Evolutionary conservation across 1,140 invertebrate species (phyloP).

Genomic region (Samia ricini): DNA sequence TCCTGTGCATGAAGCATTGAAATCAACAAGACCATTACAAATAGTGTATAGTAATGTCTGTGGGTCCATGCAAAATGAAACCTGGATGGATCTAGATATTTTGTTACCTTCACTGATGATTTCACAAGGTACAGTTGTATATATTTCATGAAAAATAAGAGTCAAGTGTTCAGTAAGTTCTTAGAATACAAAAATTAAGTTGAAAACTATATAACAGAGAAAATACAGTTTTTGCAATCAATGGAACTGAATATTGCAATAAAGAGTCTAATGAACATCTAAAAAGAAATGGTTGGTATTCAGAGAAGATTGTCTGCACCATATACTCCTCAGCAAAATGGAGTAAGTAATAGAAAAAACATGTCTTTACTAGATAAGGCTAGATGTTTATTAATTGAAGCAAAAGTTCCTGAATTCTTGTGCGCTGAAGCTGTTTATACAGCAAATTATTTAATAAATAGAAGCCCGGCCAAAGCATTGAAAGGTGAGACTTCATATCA

Average conservation of each 20-base stretch:
- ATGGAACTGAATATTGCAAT: not conserved
- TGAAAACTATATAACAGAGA: not conserved
- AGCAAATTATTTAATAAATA: constrained; percentile 1
- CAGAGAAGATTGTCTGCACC: not conserved
- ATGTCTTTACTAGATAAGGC: not conserved
- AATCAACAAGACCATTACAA: not conserved
- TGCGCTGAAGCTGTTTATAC: constrained; percentile 3
- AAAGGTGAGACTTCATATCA: not conserved
- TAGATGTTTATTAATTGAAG: not conserved
- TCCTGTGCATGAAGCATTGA: not conserved
- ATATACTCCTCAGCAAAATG: constrained; percentile 6
- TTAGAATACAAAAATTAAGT: constrained; percentile 5
- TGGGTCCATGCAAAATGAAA: not conserved
- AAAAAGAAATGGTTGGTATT: not conserved
- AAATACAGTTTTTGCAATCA: not conserved
- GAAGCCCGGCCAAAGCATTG: constrained; percentile 1
- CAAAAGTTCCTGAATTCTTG: constrained; percentile 1
- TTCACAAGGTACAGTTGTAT: not conserved
- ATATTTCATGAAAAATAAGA: not conserved
- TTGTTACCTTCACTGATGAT: not conserved
- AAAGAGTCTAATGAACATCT: not conserved
- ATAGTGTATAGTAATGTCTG: constrained; percentile 4
- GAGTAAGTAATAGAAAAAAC: not conserved
- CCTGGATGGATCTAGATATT: not conserved
- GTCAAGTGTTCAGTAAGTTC: not conserved